phyloP scores from a whole-genome alignment of 2,888 invertebrate genomes.

The Pasiphila rectangulata region DNA sequence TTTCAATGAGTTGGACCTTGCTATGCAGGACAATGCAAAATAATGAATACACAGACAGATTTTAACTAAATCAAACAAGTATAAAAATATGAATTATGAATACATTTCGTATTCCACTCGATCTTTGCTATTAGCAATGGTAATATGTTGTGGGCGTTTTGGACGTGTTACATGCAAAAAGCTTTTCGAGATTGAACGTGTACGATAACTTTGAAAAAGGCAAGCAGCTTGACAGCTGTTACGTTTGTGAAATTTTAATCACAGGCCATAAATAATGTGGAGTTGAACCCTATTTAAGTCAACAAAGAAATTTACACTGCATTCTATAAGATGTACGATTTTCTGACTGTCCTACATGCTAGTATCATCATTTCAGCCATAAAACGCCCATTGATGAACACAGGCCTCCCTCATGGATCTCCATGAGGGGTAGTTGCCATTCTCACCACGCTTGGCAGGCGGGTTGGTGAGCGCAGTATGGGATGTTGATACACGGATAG shows the following conservation, averaged over 20 bases:
- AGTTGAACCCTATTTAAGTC: neutral
- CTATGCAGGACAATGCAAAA: too few species aligned
- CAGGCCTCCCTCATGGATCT: too few species aligned
- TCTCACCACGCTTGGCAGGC: too few species aligned
- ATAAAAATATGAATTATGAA: slow-evolving; percentile 11
- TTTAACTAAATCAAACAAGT: slow-evolving; percentile 11
- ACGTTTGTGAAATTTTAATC: slow-evolving; percentile 34
- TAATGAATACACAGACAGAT: slow-evolving; percentile 10
- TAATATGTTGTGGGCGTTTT: slow-evolving; percentile 34
- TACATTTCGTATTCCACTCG: slow-evolving; percentile 17
- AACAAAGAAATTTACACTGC: too few species aligned
- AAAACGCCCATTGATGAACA: too few species aligned
- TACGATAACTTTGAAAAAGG: slow-evolving; percentile 35
- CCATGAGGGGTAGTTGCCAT: too few species aligned
- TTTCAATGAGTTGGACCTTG: too few species aligned
- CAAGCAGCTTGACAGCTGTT: slow-evolving; percentile 32
- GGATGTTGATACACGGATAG: too few species aligned
- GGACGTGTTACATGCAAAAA: slow-evolving; percentile 34
- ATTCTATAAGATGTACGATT: too few species aligned
- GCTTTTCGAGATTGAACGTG: slow-evolving; percentile 28
- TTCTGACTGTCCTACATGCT: too few species aligned
- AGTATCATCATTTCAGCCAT: too few species aligned
- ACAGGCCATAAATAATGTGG: slow-evolving; percentile 1
- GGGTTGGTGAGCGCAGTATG: too few species aligned
- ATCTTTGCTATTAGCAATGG: slow-evolving; percentile 33